phyloP scores from a whole-genome alignment of 1,140 invertebrate species.

The Pentalonia nigronervosa region DNA sequence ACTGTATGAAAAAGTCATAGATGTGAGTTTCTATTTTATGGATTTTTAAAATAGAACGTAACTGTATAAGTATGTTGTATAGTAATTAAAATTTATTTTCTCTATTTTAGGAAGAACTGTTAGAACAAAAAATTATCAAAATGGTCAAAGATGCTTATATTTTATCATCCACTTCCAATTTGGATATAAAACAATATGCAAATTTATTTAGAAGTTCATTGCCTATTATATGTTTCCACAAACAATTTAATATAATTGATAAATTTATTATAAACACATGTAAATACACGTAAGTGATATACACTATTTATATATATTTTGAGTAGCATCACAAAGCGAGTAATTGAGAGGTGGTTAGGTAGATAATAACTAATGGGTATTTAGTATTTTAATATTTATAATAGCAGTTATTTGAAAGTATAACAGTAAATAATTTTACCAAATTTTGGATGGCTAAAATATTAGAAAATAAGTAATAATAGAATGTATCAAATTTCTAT shows the following conservation, averaged over 20 bases:
- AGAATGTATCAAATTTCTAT: no score
- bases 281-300: constrained; percentile 30
- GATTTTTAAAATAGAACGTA: background rate
- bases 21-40: background rate
- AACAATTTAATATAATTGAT: constrained; percentile 41
- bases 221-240: constrained; percentile 38
- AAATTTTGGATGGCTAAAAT: no score
- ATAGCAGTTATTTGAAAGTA: no score
- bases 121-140: constrained; percentile 34
- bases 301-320: background rate
- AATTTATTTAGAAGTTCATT: constrained; percentile 9
- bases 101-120: constrained; percentile 41
- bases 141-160: constrained; percentile 27
- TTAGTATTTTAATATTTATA: no score
- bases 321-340: no score
- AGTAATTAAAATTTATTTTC: background rate
- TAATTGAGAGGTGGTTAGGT: no score
- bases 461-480: no score
- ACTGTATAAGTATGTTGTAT: background rate
- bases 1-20: background rate
- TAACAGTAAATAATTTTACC: no score
- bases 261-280: constrained; percentile 14
- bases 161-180: constrained; percentile 7
- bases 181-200: constrained; percentile 15
- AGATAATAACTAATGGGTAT: no score